Evolutionary conservation across 1,140 invertebrate genomes (phyloP), one percentile per base, ranked within the genome.

Genomic region (Scaptomyza montana): DNA sequence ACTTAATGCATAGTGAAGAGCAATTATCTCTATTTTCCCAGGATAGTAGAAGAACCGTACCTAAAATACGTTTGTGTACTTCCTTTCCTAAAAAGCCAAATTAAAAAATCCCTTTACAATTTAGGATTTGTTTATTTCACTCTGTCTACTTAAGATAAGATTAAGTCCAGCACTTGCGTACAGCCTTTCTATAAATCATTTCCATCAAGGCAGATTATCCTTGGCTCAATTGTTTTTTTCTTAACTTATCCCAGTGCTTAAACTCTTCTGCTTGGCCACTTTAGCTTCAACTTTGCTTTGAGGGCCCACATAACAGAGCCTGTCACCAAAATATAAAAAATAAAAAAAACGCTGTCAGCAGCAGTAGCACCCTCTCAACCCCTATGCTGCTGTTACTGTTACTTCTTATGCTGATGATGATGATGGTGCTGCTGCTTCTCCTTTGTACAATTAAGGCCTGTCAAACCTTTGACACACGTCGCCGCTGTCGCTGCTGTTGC

Each of bases 391-490:
- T 25, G 2, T 21, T 13, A 0, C 46, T 41, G 21, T 6, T 43
- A 25, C 39, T 54, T 6, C 49, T 36, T 36, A 21, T 54, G 19
- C 47, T 67, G 30, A 33, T 33, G 30, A 33, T 33, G 30, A 33
- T 33, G 30, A 33, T 33, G 30, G 0, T 33, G 30, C 3, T n/a
- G 4, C 39, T 12, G 50, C 28, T 39, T 13, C 41, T 60, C 28
- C 47, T 67, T 46, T 28, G 41, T 50, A 68, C 84, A 89, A 89
- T 89, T 89, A 84, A 84, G 79, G 79, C 85, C 85, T 89, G 84
- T 89, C 84, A 89, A 89, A 89, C 85, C 84, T 89, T 89, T 89
- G 84, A 89, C 84, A 87, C 82, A 82, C 84, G 78, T 78, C 78
- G 65, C 75, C 70, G 65, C 8, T 55, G 9, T 33, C 51, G 56